A percentile compares a stretch with the other conserved stretches of the same genome.
phyloP scores from a whole-genome alignment of 2,888 invertebrate genomes.

The Drosophila pseudotalamancana region DNA sequence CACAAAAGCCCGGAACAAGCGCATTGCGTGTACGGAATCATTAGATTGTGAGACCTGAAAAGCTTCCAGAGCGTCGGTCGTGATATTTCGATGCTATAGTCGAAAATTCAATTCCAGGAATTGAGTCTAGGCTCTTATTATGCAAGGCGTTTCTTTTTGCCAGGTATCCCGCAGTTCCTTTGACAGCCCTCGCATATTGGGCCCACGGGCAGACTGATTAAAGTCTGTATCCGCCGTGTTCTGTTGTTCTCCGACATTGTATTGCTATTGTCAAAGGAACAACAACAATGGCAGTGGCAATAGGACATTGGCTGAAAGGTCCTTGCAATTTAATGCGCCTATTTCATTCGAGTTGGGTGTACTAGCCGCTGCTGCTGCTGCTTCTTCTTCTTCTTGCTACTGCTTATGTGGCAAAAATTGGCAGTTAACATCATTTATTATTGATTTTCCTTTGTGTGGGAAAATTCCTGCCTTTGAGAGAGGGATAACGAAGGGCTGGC shows the following conservation, averaged over 20 bases:
- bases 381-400: too few relatives aligned
- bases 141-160: neutral
- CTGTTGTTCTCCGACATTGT: conserved; percentile 26
- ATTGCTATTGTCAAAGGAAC: conserved; percentile 22
- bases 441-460: conserved; percentile 62
- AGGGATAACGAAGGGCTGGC: neutral
- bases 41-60: conserved; percentile 25
- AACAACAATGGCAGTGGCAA: conserved; percentile 18
- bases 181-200: conserved; percentile 44
- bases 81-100: neutral
- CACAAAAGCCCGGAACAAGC: conserved; percentile 30
- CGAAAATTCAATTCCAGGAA: neutral
- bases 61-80: conserved; percentile 18
- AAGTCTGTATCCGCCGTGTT: conserved; percentile 46
- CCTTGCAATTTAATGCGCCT: conserved; percentile 58
- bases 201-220: conserved; percentile 57
- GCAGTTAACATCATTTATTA: conserved; percentile 77
- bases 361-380: too few relatives aligned
- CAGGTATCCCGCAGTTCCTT: neutral
- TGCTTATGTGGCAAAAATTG: conserved; percentile 70
- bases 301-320: conserved; percentile 37
- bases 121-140: neutral
- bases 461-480: conserved; percentile 1
- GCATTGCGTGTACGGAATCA: conserved; percentile 38
- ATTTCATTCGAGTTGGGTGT: conserved; percentile 27